A percentile compares a stretch with the other conserved stretches of the same genome.
These are phyloP conservation scores for Amphiduros pacificus DNA, from an alignment of 2,888 invertebrate genomes.

Conservation along the genomic window DNA sequence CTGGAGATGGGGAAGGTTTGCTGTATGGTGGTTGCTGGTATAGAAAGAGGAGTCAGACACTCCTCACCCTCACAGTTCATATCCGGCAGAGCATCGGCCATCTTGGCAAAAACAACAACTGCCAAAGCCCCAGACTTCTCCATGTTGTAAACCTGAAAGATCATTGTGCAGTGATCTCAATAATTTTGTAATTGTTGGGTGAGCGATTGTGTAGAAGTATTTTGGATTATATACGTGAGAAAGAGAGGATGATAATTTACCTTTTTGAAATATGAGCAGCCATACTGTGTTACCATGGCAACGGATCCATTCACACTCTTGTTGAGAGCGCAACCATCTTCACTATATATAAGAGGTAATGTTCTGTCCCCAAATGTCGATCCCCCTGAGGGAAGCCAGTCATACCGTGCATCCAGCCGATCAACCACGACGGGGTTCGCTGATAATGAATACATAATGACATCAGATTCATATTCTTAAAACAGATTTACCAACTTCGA, in stretches of 20 bases:
- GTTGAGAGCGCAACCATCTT: slow-evolving; percentile 28
- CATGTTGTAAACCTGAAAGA: slow-evolving; percentile 31
- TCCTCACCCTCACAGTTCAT: slow-evolving; percentile 36
- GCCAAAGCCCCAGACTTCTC: slow-evolving; percentile 33
- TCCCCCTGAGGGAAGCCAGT: slow-evolving; percentile 38
- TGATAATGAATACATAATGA: too few species aligned
- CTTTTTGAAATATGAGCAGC: slow-evolving; percentile 37
- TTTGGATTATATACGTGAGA: too few species aligned
- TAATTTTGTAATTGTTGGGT: too few species aligned
- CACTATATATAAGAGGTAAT: too few species aligned
- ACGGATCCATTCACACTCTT: slow-evolving; percentile 27
- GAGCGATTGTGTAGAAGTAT: too few species aligned
- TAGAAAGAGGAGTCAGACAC: slow-evolving; percentile 29
- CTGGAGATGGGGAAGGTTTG: too few species aligned
- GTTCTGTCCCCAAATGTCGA: slow-evolving; percentile 30
- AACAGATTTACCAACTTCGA: too few species aligned
- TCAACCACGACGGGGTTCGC: slow-evolving; percentile 24
- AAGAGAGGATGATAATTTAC: too few species aligned
- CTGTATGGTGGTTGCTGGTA: slow-evolving; percentile 38
- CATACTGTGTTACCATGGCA: slow-evolving; percentile 32
- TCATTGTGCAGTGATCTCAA: too few species aligned
- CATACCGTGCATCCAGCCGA: slow-evolving; percentile 41
- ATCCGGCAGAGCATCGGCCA: slow-evolving; percentile 27
- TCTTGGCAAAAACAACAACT: slow-evolving; percentile 30
- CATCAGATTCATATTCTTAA: too few species aligned